Evolutionary conservation across 2,113 vertebrate species (phyloP).

Genomic region (Mastomys natalensis): DNA sequence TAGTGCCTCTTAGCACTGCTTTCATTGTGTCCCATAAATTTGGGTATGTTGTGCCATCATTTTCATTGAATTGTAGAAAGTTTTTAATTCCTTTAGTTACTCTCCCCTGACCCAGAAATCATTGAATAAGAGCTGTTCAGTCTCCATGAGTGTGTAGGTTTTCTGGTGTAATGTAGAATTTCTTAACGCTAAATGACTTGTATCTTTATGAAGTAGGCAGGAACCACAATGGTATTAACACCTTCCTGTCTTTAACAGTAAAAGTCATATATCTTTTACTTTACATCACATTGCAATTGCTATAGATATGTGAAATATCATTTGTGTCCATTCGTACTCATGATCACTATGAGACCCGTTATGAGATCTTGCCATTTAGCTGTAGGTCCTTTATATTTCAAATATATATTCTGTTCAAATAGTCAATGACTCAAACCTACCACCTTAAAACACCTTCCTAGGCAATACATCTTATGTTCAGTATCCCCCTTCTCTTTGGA

Average conservation of each 20-base stretch:
- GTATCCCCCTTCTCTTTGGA: background rate
- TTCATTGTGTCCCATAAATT: no score
- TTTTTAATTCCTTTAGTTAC: no score
- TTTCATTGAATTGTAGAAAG: no score
- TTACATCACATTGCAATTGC: background rate
- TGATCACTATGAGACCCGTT: background rate
- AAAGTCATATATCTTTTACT: conserved; percentile 40
- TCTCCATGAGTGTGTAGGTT: no score
- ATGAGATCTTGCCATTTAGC: background rate
- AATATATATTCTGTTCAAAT: background rate
- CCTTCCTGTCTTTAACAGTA: background rate
- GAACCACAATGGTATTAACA: background rate
- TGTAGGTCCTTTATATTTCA: background rate
- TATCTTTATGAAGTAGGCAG: conserved; percentile 26
- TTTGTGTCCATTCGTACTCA: background rate
- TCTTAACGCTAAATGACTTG: background rate
- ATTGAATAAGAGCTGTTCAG: no score
- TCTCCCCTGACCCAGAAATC: no score
- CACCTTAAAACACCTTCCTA: background rate
- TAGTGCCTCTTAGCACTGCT: no score
- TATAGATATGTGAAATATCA: background rate
- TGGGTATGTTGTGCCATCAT: no score
- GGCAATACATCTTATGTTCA: background rate
- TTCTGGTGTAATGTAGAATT: background rate
- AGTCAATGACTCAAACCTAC: background rate